A percentile compares a stretch with the other conserved stretches of the same genome.
phyloP scores from a whole-genome alignment of 2,113 vertebrate species.

The Epinephelus lanceolatus region DNA sequence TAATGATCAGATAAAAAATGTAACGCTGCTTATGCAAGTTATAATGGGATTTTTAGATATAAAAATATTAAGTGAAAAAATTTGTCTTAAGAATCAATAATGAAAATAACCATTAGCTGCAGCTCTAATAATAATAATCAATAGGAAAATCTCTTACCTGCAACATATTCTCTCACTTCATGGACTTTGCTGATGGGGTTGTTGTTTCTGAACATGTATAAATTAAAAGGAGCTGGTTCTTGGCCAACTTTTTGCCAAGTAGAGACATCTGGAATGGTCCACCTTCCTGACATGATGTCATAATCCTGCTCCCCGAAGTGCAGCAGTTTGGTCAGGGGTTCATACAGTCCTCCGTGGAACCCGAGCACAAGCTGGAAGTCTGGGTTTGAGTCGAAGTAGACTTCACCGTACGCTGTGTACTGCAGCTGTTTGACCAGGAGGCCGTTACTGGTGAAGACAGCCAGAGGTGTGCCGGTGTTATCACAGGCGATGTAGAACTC shows the following conservation, averaged over 20 bases:
- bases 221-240: constrained; percentile 95
- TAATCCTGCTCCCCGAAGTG: constrained; percentile 98
- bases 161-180: constrained; percentile 95
- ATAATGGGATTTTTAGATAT: neutral
- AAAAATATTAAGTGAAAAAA: neutral
- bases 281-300: constrained; percentile 95
- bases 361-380: constrained; percentile 97
- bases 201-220: constrained; percentile 99
- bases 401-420: constrained; percentile 96
- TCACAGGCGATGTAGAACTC: constrained; percentile 99
- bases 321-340: constrained; percentile 95
- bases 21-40: neutral
- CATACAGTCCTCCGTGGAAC: constrained; percentile 96
- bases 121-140: neutral
- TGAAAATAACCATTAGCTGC: neutral
- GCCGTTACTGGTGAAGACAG: constrained; percentile 97
- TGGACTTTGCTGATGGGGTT: constrained; percentile 98
- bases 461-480: constrained; percentile 95
- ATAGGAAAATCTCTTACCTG: constrained; percentile 85
- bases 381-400: constrained; percentile 98
- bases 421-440: constrained; percentile 97
- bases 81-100: neutral
- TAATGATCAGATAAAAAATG: neutral
- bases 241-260: constrained; percentile 92
- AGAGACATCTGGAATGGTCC: constrained; percentile 95